phyloP scores from a whole-genome alignment of 2,113 vertebrate species.

The Edolisoma coerulescens region DNA sequence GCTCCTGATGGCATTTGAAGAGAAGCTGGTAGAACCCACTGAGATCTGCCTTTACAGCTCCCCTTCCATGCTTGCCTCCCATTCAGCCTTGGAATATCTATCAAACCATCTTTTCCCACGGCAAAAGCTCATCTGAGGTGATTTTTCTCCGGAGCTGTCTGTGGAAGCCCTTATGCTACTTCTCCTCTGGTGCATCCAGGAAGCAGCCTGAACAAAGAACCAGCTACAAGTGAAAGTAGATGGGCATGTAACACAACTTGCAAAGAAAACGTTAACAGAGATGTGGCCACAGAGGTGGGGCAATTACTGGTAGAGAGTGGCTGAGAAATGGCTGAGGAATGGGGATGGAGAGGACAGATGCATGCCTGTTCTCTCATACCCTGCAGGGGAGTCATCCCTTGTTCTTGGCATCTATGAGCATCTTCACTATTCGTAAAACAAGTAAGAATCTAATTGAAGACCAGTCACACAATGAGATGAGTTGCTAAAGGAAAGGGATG shows the following conservation, averaged over 20 bases:
- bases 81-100: not conserved
- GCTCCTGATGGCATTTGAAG: not conserved
- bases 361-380: not conserved
- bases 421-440: not conserved
- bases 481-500: not conserved
- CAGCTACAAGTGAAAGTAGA: not conserved
- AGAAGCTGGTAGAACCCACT: not conserved
- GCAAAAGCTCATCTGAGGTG: not conserved
- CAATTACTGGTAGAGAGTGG: not conserved
- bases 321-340: not conserved
- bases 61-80: not conserved
- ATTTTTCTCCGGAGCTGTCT: not conserved
- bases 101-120: not conserved
- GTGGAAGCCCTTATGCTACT: accelerated
- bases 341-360: not conserved
- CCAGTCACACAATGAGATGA: not conserved
- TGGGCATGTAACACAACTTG: too few species aligned
- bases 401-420: accelerated
- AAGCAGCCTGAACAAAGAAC: not conserved
- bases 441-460: not conserved
- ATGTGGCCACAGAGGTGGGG: not conserved
- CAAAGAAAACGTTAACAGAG: not conserved
- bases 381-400: not conserved
- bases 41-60: not conserved
- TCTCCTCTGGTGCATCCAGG: not conserved